phyloP scores from a whole-genome alignment of 92 coral and sea anemone genomes.

The Metridium senile region DNA sequence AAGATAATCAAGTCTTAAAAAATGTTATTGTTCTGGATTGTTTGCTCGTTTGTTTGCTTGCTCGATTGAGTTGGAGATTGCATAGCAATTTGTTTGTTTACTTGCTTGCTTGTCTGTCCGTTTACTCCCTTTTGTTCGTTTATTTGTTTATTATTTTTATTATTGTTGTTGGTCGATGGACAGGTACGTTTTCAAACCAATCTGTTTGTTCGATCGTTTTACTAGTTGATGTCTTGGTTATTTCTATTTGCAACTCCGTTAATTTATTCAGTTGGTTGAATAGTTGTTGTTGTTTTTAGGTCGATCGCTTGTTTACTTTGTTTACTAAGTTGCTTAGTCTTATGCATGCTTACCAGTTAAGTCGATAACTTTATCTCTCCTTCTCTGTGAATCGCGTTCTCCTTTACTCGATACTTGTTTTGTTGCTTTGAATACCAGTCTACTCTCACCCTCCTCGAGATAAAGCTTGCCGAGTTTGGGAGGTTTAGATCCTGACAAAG shows the following conservation, averaged over 20 bases:
- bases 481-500: constrained; percentile 29
- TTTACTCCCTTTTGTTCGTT: no score
- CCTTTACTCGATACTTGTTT: neutral
- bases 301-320: neutral
- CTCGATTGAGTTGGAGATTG: neutral
- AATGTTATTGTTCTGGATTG: neutral
- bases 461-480: constrained; percentile 42
- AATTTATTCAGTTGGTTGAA: no score
- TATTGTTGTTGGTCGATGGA: no score
- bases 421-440: constrained; percentile 30
- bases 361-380: constrained; percentile 27
- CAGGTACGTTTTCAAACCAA: no score
- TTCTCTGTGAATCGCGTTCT: neutral
- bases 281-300: no score
- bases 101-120: neutral
- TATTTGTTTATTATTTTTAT: neutral
- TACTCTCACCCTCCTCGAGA: constrained; percentile 30
- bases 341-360: constrained; percentile 39
- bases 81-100: neutral
- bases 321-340: neutral
- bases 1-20: neutral
- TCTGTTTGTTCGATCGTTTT: no score
- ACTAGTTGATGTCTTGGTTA: no score
- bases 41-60: neutral
- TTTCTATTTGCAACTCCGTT: no score